Percentiles rank a stretch among this genome's conserved stretches.
Conservation (phyloP, 1,140 invertebrate species). For the Drosophila kepulauana region DNA sequence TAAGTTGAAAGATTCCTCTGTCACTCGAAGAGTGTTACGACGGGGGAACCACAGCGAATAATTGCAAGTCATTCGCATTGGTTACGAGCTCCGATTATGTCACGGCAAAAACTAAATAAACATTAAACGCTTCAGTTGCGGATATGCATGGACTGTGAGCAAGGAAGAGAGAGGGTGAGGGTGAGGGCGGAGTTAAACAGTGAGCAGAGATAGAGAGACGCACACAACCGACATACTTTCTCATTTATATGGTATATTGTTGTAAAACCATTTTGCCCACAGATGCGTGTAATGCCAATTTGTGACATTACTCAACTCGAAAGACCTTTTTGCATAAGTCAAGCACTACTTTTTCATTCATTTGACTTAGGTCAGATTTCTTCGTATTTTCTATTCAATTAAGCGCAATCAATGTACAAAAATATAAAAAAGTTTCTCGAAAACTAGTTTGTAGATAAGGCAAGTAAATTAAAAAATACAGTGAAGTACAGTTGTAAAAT, state of each 20-base stretch:
- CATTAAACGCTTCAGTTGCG: conserved; percentile 76
- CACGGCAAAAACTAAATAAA: conserved; percentile 70
- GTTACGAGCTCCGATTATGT: conserved; percentile 64
- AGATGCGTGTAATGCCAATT: conserved; percentile 75
- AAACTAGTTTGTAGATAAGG: too few relatives aligned
- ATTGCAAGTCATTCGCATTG: conserved; percentile 64
- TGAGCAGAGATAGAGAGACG: conserved; percentile 28
- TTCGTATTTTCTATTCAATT: background rate
- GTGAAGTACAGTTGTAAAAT: too few relatives aligned
- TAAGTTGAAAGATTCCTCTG: conserved; percentile 38
- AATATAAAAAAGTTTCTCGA: too few relatives aligned
- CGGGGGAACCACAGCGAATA: conserved; percentile 11
- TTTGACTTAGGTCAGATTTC: conserved; percentile 52
- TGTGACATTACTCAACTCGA: conserved; percentile 64
- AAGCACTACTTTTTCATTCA: background rate
- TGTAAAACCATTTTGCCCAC: conserved; percentile 15
- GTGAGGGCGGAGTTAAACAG: background rate
- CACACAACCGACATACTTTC: conserved; percentile 69
- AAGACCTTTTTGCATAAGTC: conserved; percentile 61
- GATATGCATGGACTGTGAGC: conserved; percentile 40
- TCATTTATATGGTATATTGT: conserved; percentile 39
- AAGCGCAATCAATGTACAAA: too few relatives aligned
- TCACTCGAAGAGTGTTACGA: background rate
- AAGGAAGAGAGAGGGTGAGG: background rate
- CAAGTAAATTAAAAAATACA: too few relatives aligned